Evolutionary conservation across 2,888 invertebrate genomes (phyloP).

Genomic region (Morpho deidamia): DNA sequence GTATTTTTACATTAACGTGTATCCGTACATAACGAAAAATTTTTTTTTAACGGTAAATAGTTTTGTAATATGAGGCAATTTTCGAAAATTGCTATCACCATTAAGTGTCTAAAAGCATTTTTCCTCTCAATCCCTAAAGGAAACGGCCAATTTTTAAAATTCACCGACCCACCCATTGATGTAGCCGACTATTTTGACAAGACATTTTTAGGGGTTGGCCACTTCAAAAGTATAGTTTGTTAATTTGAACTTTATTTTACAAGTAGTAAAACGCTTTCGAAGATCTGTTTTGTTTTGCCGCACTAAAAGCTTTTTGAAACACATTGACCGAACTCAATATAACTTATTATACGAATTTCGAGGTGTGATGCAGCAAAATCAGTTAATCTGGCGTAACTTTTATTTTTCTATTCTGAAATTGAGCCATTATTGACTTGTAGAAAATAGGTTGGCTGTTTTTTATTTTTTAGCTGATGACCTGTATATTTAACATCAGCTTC

Average conservation of each 20-base stretch:
- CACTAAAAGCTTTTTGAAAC: slow-evolving; percentile 14
- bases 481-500: too few species aligned
- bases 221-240: neutral
- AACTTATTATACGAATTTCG: neutral
- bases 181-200: slow-evolving; percentile 62
- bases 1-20: neutral
- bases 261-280: neutral
- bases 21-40: too few species aligned
- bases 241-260: neutral
- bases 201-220: slow-evolving; percentile 33
- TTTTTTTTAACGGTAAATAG: neutral
- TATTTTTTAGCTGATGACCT: too few species aligned
- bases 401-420: too few species aligned
- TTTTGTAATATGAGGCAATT: slow-evolving; percentile 12
- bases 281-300: slow-evolving; percentile 2
- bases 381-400: too few species aligned
- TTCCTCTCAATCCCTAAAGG: slow-evolving; percentile 23
- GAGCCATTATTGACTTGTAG: too few species aligned
- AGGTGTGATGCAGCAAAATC: slow-evolving; percentile 5
- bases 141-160: slow-evolving; percentile 20
- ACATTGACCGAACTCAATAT: neutral
- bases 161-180: slow-evolving; percentile 33
- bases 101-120: slow-evolving; percentile 32
- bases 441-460: too few species aligned
- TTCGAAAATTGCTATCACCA: slow-evolving; percentile 12